phyloP scores from a whole-genome alignment of 2,113 vertebrate genomes.

The Amphilophus citrinellus region DNA sequence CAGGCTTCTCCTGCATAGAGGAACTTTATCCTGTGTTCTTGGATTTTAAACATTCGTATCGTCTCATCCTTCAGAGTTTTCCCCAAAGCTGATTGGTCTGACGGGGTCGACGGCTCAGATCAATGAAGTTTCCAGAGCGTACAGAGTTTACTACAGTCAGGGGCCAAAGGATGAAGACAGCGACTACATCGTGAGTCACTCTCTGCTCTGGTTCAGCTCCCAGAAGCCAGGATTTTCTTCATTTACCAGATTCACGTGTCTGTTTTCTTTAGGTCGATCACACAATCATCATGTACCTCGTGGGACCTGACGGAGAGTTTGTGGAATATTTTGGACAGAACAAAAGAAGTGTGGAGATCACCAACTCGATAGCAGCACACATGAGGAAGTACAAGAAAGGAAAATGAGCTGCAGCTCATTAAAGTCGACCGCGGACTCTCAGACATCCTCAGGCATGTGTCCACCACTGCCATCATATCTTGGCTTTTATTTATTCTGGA shows the following conservation, averaged over 20 bases:
- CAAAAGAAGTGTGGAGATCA: too few species aligned
- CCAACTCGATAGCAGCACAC: too few species aligned
- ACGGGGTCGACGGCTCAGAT: slow-evolving; percentile 87
- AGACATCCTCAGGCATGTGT: background rate
- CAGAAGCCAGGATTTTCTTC: background rate
- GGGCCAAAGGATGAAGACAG: slow-evolving; percentile 96
- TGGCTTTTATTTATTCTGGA: slow-evolving; percentile 27
- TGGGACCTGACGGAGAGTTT: too few species aligned
- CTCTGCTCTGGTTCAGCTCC: background rate
- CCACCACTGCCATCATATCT: background rate
- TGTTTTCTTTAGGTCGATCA: too few species aligned
- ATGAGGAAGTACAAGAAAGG: too few species aligned
- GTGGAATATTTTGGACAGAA: too few species aligned
- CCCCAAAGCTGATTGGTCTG: slow-evolving; percentile 92
- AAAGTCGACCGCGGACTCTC: background rate
- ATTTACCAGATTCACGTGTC: too few species aligned
- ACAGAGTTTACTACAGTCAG: slow-evolving; percentile 94
- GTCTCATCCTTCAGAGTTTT: slow-evolving; percentile 86
- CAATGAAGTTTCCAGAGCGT: slow-evolving; percentile 88
- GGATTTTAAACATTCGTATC: background rate
- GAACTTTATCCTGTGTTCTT: background rate
- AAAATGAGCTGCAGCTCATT: slow-evolving; percentile 34
- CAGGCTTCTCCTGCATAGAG: too few species aligned
- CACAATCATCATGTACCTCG: too few species aligned
- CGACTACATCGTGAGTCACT: slow-evolving; percentile 95